These are phyloP conservation scores for Etheostoma spectabile DNA, from an alignment of 2,113 vertebrate genomes.

Conservation along the genomic window DNA sequence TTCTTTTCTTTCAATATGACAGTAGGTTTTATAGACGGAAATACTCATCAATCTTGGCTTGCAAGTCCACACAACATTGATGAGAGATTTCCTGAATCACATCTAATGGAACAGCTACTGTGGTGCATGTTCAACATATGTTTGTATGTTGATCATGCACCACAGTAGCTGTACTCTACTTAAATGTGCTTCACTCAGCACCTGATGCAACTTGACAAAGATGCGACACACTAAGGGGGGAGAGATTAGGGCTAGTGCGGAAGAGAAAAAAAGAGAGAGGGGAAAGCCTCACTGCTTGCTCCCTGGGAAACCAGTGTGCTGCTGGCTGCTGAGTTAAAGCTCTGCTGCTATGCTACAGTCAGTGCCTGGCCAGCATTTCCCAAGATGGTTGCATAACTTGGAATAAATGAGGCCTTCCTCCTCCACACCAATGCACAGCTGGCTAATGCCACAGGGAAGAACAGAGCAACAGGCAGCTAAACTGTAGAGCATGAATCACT, in stretches of 20 bases:
- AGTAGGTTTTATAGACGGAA: constrained; percentile 26
- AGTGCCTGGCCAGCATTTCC: constrained; percentile 72
- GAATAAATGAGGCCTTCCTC: constrained; percentile 79
- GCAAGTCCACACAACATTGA: constrained; percentile 67
- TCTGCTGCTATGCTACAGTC: constrained; percentile 64
- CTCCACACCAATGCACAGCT: constrained; percentile 75
- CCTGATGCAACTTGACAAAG: constrained; percentile 56
- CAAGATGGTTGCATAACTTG: constrained; percentile 82
- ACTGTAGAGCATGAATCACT: constrained; percentile 62
- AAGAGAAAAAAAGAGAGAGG: constrained; percentile 13
- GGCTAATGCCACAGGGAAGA: constrained; percentile 61
- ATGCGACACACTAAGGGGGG: constrained; percentile 45
- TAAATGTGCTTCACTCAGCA: constrained; percentile 71
- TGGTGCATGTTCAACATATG: constrained; percentile 66
- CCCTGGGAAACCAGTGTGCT: constrained; percentile 56
- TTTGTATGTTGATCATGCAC: too few relatives aligned
- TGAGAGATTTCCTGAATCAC: constrained; percentile 55
- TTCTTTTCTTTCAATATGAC: not conserved
- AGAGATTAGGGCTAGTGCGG: constrained; percentile 32
- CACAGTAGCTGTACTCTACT: too few relatives aligned
- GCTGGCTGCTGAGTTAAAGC: constrained; percentile 62
- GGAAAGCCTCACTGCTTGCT: constrained; percentile 62
- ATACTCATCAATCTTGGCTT: constrained; percentile 40
- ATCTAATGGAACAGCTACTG: constrained; percentile 73
- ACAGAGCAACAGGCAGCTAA: constrained; percentile 72